phyloP scores from a whole-genome alignment of 1,140 invertebrate genomes.

The Lucilia cuprina region DNA sequence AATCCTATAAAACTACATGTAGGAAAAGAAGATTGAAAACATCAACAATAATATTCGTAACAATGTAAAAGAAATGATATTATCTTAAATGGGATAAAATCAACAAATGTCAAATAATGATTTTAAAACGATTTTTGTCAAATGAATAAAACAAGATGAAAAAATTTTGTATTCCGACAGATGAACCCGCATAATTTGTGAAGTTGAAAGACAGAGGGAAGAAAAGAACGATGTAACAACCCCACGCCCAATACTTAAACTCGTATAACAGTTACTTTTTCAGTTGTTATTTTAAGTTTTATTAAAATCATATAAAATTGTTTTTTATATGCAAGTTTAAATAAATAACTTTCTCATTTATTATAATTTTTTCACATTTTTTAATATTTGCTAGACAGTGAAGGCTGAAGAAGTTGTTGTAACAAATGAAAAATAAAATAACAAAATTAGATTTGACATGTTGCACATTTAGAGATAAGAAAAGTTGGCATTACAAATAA shows the following conservation, averaged over 20 bases:
- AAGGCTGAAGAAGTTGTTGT: background rate
- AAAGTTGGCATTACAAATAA: background rate
- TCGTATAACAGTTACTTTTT: background rate
- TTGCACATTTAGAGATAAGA: slow-evolving; percentile 1
- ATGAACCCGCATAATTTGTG: background rate
- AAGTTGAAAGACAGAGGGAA: background rate
- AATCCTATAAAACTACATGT: background rate
- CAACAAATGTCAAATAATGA: slow-evolving; percentile 8
- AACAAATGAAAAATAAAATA: background rate
- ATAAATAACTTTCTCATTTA: slow-evolving; percentile 1
- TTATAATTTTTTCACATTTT: background rate
- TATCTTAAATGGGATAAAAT: background rate
- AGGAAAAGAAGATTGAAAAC: background rate
- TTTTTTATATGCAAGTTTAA: background rate
- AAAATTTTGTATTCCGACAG: background rate
- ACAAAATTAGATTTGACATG: slow-evolving; percentile 8
- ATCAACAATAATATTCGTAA: background rate
- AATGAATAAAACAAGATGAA: background rate
- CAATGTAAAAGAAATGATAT: background rate
- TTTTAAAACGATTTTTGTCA: background rate
- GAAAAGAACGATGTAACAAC: background rate
- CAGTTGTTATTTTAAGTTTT: background rate
- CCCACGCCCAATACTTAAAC: background rate
- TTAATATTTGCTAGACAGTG: background rate
- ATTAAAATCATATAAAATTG: background rate